Evolutionary conservation across 2,888 invertebrate genomes (phyloP), one percentile per base, ranked within the genome.

Genomic region (Tachina grossa): DNA sequence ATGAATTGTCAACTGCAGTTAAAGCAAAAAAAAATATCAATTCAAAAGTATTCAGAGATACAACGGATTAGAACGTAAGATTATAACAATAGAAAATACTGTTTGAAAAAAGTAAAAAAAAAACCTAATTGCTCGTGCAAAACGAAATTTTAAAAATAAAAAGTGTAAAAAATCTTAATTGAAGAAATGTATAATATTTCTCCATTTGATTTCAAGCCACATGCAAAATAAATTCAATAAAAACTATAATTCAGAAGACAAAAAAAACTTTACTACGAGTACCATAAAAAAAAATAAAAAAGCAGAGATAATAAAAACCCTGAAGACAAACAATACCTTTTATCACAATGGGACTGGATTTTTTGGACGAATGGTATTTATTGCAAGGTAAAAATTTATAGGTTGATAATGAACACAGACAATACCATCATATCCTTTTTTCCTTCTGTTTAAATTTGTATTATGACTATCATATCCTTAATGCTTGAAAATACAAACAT

Each of bases 311-410:
- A 69, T 11, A 66, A 10, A 68, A 9, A 79, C 63, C 9, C 5
- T 22, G 9, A 4, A 39, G 9, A 31, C 31, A 57, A 66, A 51
- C 41, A 51, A 75, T 45, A 68, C 9, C 6, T 14, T 63, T 80
- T 19, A 53, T 78, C 72, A 75, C 13, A 79, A 88, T 88, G 87
- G 87, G 87, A 69, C 71, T 92, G 91, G 92, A 92, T 90, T 92
- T 92, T 91, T 90, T 92, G 88, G 92, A 92, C 88, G 92, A 92
- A 89, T 92, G 92, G 92, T 92, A 92, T 89, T 89, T 92, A 89
- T 92, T 91, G 87, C 92, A 92, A 92, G 92, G 92, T 92, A 92
- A 92, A 89, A 68, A 47, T 16, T 47, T 51, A 9, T 19, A 49
- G 41, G 11, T 49, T 5, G n/a, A 39, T 45, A 47, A 66, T n/a